Conservation (phyloP, 2,888 invertebrate genomes). For the Chaetoderma sp. region DNA sequence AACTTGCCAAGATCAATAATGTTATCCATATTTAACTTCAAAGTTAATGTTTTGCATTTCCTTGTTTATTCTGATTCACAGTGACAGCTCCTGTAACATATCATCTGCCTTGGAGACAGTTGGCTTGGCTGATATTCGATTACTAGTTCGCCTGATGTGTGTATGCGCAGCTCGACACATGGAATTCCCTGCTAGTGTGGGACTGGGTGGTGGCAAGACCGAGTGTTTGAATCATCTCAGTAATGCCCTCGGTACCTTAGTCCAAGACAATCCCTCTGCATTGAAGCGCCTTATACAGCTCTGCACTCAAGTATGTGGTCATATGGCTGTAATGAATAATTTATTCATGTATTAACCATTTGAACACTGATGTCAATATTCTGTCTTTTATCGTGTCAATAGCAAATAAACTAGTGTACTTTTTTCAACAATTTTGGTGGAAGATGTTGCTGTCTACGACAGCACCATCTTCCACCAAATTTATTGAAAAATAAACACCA, state of each 20-base stretch:
- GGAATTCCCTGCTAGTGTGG: slow-evolving; percentile 56
- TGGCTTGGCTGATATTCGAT: slow-evolving; percentile 74
- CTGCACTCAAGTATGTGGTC: slow-evolving; percentile 73
- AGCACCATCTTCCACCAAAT: no score
- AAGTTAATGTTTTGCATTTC: no score
- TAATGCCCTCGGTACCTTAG: slow-evolving; percentile 72
- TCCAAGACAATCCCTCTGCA: slow-evolving; percentile 73
- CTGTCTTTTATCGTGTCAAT: no score
- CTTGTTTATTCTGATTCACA: no score
- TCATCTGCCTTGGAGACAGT: slow-evolving; percentile 71
- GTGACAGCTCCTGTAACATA: slow-evolving; percentile 70
- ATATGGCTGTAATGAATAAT: not conserved
- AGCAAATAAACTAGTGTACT: no score
- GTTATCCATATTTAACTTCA: no score
- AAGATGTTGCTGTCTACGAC: no score
- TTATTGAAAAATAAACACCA: no score
- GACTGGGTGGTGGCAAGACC: slow-evolving; percentile 18
- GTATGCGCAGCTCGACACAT: slow-evolving; percentile 74
- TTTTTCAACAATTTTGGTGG: no score
- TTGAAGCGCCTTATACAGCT: slow-evolving; percentile 74
- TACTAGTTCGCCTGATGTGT: slow-evolving; percentile 75
- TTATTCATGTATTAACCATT: no score
- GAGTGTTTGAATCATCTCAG: slow-evolving; percentile 60
- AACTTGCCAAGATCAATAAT: no score
- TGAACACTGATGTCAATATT: no score